phyloP scores from a whole-genome alignment of 2,888 invertebrate species.

The Nomada fucata region DNA sequence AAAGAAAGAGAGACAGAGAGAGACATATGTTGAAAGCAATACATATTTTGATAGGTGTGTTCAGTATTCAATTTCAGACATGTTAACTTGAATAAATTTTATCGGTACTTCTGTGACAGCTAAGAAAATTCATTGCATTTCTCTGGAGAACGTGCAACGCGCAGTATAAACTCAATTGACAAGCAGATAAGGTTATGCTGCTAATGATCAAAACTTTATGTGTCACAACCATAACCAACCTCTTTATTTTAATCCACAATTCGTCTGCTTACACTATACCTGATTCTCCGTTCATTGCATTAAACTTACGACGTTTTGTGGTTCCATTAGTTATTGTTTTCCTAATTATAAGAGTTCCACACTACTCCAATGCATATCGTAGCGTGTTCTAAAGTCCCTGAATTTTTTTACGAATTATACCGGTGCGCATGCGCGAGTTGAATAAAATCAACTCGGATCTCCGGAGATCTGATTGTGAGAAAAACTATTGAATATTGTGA shows the following conservation, averaged over 20 bases:
- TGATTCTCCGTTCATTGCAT: constrained; percentile 38
- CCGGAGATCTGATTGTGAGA: background rate
- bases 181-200: constrained; percentile 61
- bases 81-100: background rate
- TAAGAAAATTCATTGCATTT: background rate
- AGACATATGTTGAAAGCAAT: background rate
- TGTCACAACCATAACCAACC: constrained; percentile 54
- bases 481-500: background rate
- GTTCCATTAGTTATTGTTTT: background rate
- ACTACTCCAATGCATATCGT: constrained; percentile 7
- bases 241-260: constrained; percentile 47
- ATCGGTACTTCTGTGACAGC: background rate
- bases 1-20: background rate
- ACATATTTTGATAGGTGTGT: background rate
- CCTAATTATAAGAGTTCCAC: constrained; percentile 14
- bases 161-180: constrained; percentile 31
- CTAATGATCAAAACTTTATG: constrained; percentile 14
- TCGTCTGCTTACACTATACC: constrained; percentile 46
- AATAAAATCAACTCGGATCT: background rate
- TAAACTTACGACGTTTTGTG: constrained; percentile 28
- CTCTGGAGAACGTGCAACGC: background rate
- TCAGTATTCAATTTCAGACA: background rate
- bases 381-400: constrained; percentile 31
- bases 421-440: constrained; percentile 32
- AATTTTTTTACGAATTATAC: constrained; percentile 15